A percentile compares a stretch with the other conserved stretches of the same genome.
Evolutionary conservation across 2,113 vertebrate genomes (phyloP).

Genomic region (Paralichthys olivaceus): DNA sequence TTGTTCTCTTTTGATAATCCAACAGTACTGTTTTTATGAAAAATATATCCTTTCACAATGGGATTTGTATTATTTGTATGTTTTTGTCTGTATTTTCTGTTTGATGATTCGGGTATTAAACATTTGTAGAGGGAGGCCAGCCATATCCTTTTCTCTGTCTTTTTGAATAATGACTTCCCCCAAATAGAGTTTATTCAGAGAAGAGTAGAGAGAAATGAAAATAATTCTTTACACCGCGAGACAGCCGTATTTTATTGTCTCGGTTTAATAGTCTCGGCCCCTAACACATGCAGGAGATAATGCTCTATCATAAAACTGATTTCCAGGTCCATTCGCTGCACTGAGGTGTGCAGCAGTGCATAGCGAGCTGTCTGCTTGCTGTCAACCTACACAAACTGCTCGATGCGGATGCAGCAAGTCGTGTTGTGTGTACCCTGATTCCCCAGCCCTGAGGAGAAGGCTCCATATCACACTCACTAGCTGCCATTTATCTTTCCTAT

Average conservation of each 20-base stretch:
- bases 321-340: slow-evolving; percentile 36
- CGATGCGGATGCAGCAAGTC: slow-evolving; percentile 31
- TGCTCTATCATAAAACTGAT: slow-evolving; percentile 59
- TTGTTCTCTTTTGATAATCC: slow-evolving; percentile 6
- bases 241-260: slow-evolving; percentile 45
- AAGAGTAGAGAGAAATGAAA: slow-evolving; percentile 26
- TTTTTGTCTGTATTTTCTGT: slow-evolving; percentile 1
- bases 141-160: not conserved
- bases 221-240: slow-evolving; percentile 14
- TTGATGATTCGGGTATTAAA: slow-evolving; percentile 2
- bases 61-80: slow-evolving; percentile 5
- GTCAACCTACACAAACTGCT: slow-evolving; percentile 25
- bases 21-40: not conserved
- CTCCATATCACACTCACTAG: slow-evolving; percentile 22
- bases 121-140: not conserved
- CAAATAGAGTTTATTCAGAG: slow-evolving; percentile 35
- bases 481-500: slow-evolving; percentile 23
- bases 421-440: slow-evolving; percentile 30
- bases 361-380: slow-evolving; percentile 25
- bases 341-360: slow-evolving; percentile 42
- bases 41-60: not conserved
- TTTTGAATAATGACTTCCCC: slow-evolving; percentile 16
- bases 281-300: slow-evolving; percentile 45
- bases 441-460: not conserved
- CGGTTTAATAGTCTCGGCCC: slow-evolving; percentile 26